Evolutionary conservation across 2,113 vertebrate genomes (phyloP), one percentile per base, ranked within the genome.

Genomic region (Chauna torquata): DNA sequence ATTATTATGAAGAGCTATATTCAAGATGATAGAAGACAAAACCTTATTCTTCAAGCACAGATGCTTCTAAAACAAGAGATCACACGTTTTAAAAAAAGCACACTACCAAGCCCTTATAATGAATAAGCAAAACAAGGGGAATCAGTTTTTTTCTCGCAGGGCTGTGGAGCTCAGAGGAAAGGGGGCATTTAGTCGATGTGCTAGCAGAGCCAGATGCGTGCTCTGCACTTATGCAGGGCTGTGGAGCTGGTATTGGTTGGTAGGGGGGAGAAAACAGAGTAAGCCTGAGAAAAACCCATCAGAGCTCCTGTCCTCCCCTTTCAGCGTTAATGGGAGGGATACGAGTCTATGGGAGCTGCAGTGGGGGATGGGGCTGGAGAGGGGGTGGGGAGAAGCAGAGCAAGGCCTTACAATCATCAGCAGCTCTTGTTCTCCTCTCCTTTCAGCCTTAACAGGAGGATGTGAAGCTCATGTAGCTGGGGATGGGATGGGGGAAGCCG

Each of bases 311-410:
- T 92, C 95, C 94, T 96, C 94, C 96, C 94, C 91, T 96, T 95
- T 72, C 92, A 96, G 96, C 94, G 94, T 92, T 96, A 96, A 96
- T 95, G 82, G 96, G 96, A 96, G 94, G 88, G 96, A 94, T 85
- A 76, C 28, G 77, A 93, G 95, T 92, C 90, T 92, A 86, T 91
- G 96, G 97, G 95, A 96, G 97, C 95, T 94, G 96, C 92, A 92
- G 93, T 91, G 97, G 97, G 97, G 96, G 97, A 97, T 95, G 97
- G 97, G 96, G 95, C 93, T 57, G 92, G 92, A 70, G 91, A 93
- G 97, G 96, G 97, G 97, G 96, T 94, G 96, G 96, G 96, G 96
- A 96, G 94, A 96, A 85, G 62, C 96, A n/a, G 88, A 95, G 97
- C 91, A 80, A 97, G 96, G 97, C 97, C 97, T 96, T 89, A 82